phyloP scores from a whole-genome alignment of 2,113 vertebrate genomes.

The Heteronetta atricapilla region DNA sequence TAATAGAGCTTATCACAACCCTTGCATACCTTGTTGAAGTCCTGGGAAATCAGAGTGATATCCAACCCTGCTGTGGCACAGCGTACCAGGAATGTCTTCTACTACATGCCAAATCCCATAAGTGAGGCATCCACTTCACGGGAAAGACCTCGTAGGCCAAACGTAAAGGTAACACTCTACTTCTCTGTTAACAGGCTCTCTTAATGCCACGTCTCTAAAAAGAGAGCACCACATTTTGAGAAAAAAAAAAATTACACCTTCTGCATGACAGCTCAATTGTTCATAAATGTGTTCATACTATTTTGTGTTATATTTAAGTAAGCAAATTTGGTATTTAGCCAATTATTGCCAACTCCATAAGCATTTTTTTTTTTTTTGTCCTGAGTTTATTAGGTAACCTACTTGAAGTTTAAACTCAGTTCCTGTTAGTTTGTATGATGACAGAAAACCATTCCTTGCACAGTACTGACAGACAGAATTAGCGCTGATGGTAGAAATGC shows the following conservation, averaged over 20 bases:
- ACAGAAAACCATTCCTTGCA: neutral
- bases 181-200: neutral
- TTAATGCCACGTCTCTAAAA: neutral
- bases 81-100: neutral
- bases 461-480: neutral
- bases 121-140: neutral
- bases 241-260: neutral
- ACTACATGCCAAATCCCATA: neutral
- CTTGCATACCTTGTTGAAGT: neutral
- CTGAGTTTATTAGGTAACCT: neutral
- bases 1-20: neutral
- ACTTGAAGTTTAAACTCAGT: neutral
- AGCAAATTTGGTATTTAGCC: neutral
- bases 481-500: neutral
- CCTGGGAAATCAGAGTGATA: neutral
- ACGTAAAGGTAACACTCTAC: fast-evolving
- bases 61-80: neutral
- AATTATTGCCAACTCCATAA: neutral
- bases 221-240: fast-evolving
- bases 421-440: neutral
- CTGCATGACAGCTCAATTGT: neutral
- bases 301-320: neutral
- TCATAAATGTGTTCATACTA: neutral
- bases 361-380: neutral
- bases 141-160: neutral